Base-by-base conservation (phyloP, 2,113 vertebrate species). In the Parotia lawesii region DNA sequence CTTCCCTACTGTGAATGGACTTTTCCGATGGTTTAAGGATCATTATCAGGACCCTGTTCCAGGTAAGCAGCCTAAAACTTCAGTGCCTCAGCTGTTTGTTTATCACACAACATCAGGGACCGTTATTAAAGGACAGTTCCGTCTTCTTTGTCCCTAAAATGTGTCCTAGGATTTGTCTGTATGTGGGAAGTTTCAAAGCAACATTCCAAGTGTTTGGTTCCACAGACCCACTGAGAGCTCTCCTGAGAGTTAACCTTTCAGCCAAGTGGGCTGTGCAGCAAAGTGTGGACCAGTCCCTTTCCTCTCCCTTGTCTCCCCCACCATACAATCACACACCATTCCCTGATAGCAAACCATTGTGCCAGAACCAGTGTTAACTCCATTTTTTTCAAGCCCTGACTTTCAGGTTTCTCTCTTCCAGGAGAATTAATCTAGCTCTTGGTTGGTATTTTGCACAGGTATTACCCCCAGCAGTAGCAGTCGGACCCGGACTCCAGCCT, bases 11-110 rank as follows among this genome's bases (percentile, higher is more conserved):
- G 99, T 99, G 79, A 99, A 99, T 4, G 99, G 99, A 47, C 98
- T 99, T 28, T 99, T 99, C 98, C 98, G 99, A 44, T 99, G 99
- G 99, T 99, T 99, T 97, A 99, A 99, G 96, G 99, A 99, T 97
- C 99, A 99, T 95, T 99, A 99, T 93, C 99, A 99, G 67, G 99
- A 99, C 92, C 99, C 99, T 56, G 99, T 99, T 33, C 99, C 99
- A 95, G 99, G 99, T 99, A 92, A 94, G 62, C 24, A 38, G 12
- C 35, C 37, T 50, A 33, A 12, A 54, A 42, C 22, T 54, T n/a
- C 11, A 79, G 33, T 75, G n/a, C 19, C 23, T 94, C 28, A 21
- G 15, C 53, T 81, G 2, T 61, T 66, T 61, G 6, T 71, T 92
- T 44, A 21, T 66, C 65, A 28, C 28, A 10, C 29, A 35, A 2